These are phyloP conservation scores for Agapornis roseicollis DNA, from an alignment of 2,113 vertebrate genomes.

Conservation along the genomic window DNA sequence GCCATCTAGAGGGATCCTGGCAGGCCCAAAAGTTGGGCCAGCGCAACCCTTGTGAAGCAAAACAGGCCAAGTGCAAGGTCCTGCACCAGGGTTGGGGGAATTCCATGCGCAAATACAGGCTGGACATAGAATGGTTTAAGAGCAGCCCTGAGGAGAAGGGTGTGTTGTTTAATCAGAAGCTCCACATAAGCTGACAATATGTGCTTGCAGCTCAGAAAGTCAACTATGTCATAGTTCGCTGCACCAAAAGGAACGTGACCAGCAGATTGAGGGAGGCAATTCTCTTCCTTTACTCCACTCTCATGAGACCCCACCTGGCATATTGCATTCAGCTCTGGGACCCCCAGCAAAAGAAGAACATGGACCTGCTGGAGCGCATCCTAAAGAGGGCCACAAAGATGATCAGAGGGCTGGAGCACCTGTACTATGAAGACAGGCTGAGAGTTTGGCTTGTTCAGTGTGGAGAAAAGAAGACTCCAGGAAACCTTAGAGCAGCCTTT, in stretches of 20 bases:
- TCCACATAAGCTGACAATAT: background rate
- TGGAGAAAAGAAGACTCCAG: background rate
- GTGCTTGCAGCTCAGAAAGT: background rate
- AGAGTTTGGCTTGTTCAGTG: background rate
- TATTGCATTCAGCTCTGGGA: background rate
- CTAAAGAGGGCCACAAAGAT: background rate
- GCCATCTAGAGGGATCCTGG: background rate
- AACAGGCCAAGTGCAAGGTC: background rate
- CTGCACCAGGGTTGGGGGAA: background rate
- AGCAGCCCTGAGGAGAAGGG: background rate
- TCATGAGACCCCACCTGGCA: background rate
- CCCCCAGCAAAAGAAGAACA: background rate
- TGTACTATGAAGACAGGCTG: background rate
- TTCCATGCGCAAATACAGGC: background rate
- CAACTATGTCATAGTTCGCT: background rate
- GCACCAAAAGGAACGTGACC: background rate
- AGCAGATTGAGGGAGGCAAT: background rate
- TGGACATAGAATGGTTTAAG: background rate
- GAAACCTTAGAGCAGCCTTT: background rate
- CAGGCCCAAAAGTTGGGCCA: background rate
- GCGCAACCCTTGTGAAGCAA: background rate
- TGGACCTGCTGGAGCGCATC: background rate
- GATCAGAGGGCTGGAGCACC: background rate
- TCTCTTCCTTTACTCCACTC: background rate
- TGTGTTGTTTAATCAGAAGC: background rate